phyloP scores from a whole-genome alignment of 2,797 vertebrate species.

The Cirrhinus molitorella region DNA sequence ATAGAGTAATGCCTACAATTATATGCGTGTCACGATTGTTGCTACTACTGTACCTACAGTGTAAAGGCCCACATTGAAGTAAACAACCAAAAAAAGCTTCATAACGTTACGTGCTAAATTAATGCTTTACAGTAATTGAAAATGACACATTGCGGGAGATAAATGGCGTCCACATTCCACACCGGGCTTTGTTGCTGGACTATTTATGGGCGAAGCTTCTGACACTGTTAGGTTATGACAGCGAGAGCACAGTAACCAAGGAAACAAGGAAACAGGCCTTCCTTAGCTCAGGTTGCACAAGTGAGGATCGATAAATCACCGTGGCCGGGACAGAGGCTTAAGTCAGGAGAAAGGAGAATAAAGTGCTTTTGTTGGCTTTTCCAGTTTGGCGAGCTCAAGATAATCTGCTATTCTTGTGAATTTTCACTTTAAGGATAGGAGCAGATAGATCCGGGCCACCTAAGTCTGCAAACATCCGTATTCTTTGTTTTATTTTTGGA shows the following conservation, averaged over 20 bases:
- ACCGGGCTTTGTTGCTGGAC: constrained; percentile 35
- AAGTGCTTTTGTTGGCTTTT: constrained; percentile 31
- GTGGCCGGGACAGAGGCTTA: constrained; percentile 38
- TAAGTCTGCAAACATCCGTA: constrained; percentile 32
- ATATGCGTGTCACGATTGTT: neutral
- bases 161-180: constrained; percentile 27
- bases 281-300: constrained; percentile 57
- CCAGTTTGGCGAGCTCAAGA: constrained; percentile 32
- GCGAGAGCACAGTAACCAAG: constrained; percentile 54
- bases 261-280: constrained; percentile 60
- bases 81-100: neutral
- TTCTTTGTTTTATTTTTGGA: constrained; percentile 61
- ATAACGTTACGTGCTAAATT: constrained; percentile 15
- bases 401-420: constrained; percentile 41
- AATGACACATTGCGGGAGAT: constrained; percentile 38
- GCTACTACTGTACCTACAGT: neutral
- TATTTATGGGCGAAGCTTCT: constrained; percentile 53
- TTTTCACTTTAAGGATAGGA: constrained; percentile 49
- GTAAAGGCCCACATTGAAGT: neutral
- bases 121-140: constrained; percentile 32
- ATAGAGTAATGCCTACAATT: too few species aligned
- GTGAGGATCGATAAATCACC: constrained; percentile 62
- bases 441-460: constrained; percentile 10
- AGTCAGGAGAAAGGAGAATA: constrained; percentile 38
- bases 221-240: constrained; percentile 54